These are phyloP conservation scores for Athrips mouffetella DNA, from an alignment of 2,888 invertebrate species.

Conservation along the genomic window DNA sequence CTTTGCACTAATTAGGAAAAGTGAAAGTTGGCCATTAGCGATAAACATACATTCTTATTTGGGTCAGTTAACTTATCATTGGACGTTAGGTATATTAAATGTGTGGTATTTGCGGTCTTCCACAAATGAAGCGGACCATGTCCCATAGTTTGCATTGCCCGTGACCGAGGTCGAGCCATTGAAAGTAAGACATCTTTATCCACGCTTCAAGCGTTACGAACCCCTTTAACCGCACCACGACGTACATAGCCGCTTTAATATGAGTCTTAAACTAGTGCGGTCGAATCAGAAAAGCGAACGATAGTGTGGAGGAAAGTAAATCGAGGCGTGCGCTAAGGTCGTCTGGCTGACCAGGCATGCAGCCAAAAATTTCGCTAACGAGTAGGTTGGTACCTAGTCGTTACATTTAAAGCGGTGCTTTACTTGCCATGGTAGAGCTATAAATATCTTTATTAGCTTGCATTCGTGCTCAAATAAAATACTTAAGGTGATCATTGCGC, in stretches of 20 bases:
- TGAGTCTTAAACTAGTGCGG: constrained; percentile 11
- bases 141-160: constrained; percentile 38
- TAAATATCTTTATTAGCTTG: neutral
- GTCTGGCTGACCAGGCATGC: constrained; percentile 25
- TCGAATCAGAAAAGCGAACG: constrained; percentile 22
- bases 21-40: constrained; percentile 6
- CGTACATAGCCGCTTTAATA: constrained; percentile 29
- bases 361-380: neutral
- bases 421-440: neutral
- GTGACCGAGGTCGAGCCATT: constrained; percentile 44
- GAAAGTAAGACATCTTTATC: constrained; percentile 47
- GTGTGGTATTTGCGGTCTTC: constrained; percentile 43
- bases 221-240: constrained; percentile 16
- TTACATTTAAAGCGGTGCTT: neutral
- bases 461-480: neutral
- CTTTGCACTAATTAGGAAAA: neutral
- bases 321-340: constrained; percentile 22
- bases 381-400: no score
- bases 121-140: constrained; percentile 43
- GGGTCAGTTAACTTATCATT: constrained; percentile 5
- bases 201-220: constrained; percentile 26
- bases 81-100: constrained; percentile 20
- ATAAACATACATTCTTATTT: constrained; percentile 8
- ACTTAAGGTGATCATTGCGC: neutral
- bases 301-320: constrained; percentile 20